Conservation (phyloP, 2,888 invertebrate genomes). For the Eupithecia abbreviata region DNA sequence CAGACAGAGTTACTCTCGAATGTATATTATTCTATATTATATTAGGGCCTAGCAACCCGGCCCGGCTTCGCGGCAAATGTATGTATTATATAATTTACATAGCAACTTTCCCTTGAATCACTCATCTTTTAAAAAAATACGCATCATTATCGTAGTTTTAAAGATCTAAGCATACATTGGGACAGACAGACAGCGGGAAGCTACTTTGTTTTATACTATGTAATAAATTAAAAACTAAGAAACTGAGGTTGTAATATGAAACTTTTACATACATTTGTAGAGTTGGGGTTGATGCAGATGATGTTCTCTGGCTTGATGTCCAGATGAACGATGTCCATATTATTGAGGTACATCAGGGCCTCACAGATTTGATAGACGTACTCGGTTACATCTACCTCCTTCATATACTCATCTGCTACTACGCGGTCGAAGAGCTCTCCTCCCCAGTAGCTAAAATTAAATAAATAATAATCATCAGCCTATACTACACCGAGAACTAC, state of each 20-base stretch:
- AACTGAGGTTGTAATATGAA: not conserved
- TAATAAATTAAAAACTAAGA: not conserved
- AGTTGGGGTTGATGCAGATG: constrained; percentile 93
- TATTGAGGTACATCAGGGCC: constrained; percentile 95
- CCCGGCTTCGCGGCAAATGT: too few relatives aligned
- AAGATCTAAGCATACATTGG: too few relatives aligned
- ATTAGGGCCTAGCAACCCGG: too few relatives aligned
- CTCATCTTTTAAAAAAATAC: too few relatives aligned
- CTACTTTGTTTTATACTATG: too few relatives aligned
- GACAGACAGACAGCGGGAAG: too few relatives aligned
- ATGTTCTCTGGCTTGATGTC: constrained; percentile 98
- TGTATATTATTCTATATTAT: too few relatives aligned
- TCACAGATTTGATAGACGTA: constrained; percentile 96
- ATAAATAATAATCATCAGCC: not conserved
- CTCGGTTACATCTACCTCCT: constrained; percentile 85
- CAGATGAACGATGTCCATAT: constrained; percentile 91
- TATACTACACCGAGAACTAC: not conserved
- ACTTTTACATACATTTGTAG: constrained; percentile 61
- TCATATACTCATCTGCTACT: constrained; percentile 85
- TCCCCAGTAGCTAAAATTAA: constrained; percentile 89
- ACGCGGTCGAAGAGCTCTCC: constrained; percentile 97
- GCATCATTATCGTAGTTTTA: too few relatives aligned
- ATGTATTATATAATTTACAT: too few relatives aligned
- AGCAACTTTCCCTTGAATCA: too few relatives aligned
- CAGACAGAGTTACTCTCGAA: too few relatives aligned